A percentile compares a stretch with the other conserved stretches of the same genome.
Conservation (phyloP, 2,888 invertebrate genomes). For the Drosophila anceps region DNA sequence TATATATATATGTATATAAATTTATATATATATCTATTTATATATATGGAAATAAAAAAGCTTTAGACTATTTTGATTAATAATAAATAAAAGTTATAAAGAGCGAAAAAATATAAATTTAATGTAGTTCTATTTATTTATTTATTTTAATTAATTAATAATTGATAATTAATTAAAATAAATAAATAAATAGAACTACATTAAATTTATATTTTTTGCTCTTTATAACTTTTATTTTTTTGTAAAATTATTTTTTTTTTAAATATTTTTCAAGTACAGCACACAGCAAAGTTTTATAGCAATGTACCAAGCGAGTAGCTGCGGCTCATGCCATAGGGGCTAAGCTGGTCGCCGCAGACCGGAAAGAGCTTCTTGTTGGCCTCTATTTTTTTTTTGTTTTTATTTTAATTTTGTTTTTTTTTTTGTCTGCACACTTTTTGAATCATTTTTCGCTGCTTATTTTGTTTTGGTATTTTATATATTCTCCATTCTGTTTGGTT, state of each 20-base stretch:
- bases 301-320: slow-evolving; percentile 46
- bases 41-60: no score
- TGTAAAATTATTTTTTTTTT: neutral
- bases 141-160: no score
- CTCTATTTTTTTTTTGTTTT: slow-evolving; percentile 18
- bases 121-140: no score
- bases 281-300: slow-evolving; percentile 10
- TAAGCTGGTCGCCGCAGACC: slow-evolving; percentile 50
- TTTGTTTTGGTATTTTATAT: slow-evolving; percentile 45
- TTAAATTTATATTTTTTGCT: neutral
- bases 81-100: no score
- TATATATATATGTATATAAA: no score
- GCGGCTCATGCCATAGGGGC: slow-evolving; percentile 31
- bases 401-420: slow-evolving; percentile 2
- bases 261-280: neutral
- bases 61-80: no score
- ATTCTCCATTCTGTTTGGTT: slow-evolving; percentile 44
- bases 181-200: no score
- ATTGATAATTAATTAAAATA: neutral
- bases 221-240: neutral
- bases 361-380: slow-evolving; percentile 65
- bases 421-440: slow-evolving; percentile 56
- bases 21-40: no score
- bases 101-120: no score
- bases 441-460: slow-evolving; percentile 47